These are phyloP conservation scores for Geodia barretti DNA, from an alignment of 37 sponge, comb jelly and placozoan species.

Conservation along the genomic window DNA sequence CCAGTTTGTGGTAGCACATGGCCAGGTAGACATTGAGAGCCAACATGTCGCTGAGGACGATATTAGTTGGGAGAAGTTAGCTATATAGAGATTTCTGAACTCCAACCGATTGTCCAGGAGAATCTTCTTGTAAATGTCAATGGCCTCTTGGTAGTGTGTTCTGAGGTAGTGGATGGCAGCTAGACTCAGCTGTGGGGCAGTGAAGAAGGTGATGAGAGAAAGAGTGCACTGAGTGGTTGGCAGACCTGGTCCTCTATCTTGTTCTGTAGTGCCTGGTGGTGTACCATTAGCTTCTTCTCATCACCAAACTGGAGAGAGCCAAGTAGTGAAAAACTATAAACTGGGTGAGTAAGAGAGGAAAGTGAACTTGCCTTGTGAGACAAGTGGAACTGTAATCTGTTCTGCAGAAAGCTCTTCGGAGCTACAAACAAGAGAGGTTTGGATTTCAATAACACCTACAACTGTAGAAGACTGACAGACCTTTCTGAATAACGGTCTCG, in stretches of 20 bases:
- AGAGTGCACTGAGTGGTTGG: neutral
- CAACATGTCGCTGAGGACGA: conserved; percentile 80
- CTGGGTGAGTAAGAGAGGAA: neutral
- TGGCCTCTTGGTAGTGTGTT: conserved; percentile 99
- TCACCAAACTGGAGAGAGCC: conserved; percentile 70
- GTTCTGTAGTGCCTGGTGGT: conserved; percentile 92
- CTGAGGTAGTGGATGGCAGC: conserved; percentile 98
- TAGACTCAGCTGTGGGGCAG: conserved; percentile 76
- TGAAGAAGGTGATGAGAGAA: neutral
- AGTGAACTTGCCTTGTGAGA: conserved; percentile 83
- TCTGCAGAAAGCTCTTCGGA: conserved; percentile 77
- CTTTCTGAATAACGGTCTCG: conserved; percentile 65
- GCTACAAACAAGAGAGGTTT: conserved; percentile 41
- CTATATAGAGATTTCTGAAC: neutral
- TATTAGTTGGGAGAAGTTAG: neutral
- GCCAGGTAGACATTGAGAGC: conserved; percentile 99
- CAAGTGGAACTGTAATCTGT: conserved; percentile 92
- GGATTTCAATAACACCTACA: too few species aligned
- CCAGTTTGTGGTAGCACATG: conserved; percentile 99
- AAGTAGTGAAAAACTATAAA: neutral
- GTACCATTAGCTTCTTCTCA: conserved; percentile 81
- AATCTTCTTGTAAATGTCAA: conserved; percentile 97
- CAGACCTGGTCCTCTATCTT: conserved; percentile 92
- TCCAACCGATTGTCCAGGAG: conserved; percentile 89
- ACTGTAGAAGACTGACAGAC: too few species aligned